A percentile compares a stretch with the other conserved stretches of the same genome.
These are phyloP conservation scores for Tetragnatha versicolor DNA, from an alignment of 1,140 invertebrate genomes.

Conservation along the genomic window DNA sequence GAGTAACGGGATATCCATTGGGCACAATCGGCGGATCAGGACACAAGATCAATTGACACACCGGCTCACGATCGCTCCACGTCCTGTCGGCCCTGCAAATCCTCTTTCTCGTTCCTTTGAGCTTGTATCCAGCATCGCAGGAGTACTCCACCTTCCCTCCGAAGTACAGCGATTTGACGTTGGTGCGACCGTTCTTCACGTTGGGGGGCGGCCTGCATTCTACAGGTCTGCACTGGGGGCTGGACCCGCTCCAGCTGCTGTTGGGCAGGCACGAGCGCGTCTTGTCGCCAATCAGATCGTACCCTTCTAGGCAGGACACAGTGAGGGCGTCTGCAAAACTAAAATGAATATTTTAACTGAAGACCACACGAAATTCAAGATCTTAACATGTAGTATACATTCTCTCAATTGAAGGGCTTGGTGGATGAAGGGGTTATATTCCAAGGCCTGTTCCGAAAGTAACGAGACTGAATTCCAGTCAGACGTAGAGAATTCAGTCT, in stretches of 20 bases:
- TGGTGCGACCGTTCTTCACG: slow-evolving; percentile 20
- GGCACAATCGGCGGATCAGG: slow-evolving; percentile 31
- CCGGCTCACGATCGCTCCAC: slow-evolving; percentile 60
- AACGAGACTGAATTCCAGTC: too few species aligned
- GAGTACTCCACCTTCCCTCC: slow-evolving; percentile 57
- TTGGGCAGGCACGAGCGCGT: slow-evolving; percentile 70
- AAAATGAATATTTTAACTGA: not conserved
- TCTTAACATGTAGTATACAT: too few species aligned
- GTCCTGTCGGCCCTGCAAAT: slow-evolving; percentile 58
- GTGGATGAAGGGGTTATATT: too few species aligned
- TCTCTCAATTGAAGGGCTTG: too few species aligned
- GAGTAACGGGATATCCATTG: slow-evolving; percentile 27
- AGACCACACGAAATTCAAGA: too few species aligned
- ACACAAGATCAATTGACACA: slow-evolving; percentile 41
- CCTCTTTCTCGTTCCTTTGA: slow-evolving; percentile 62
- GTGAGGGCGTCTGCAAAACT: slow-evolving; percentile 71
- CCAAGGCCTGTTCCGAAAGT: too few species aligned
- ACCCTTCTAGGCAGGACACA: slow-evolving; percentile 84
- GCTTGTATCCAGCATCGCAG: slow-evolving; percentile 64
- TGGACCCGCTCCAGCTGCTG: slow-evolving; percentile 77
- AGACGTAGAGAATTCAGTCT: too few species aligned
- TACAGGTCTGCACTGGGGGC: slow-evolving; percentile 57
- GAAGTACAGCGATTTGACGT: slow-evolving; percentile 14
- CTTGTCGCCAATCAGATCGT: slow-evolving; percentile 70
- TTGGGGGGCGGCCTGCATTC: slow-evolving; percentile 16